phyloP scores from a whole-genome alignment of 1,140 invertebrate species.

The Streblospio benedicti region DNA sequence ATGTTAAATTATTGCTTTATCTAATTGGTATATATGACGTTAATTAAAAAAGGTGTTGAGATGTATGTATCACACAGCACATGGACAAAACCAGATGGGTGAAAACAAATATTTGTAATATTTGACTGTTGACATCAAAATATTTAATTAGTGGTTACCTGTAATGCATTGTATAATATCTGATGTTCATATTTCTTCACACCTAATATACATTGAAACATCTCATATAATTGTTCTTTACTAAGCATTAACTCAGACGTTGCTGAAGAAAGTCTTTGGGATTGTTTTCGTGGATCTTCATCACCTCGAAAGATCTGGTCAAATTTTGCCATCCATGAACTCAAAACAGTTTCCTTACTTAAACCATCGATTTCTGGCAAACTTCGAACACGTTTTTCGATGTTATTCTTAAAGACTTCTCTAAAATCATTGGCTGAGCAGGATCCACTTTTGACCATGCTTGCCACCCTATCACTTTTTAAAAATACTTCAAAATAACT shows the following conservation, averaged over 20 bases:
- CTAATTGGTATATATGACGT: no score
- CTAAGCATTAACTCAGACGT: constrained; percentile 47
- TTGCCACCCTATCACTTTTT: constrained; percentile 85
- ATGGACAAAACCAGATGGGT: no score
- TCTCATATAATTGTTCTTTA: constrained; percentile 76
- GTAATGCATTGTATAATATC: constrained; percentile 94
- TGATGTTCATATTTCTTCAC: constrained; percentile 99
- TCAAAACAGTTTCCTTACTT: constrained; percentile 97
- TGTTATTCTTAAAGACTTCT: constrained; percentile 95
- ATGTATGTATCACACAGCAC: no score
- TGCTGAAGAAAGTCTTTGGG: constrained; percentile 41
- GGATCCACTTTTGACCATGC: constrained; percentile 93
- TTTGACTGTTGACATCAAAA: no score
- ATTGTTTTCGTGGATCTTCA: constrained; percentile 40
- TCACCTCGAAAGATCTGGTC: constrained; percentile 93
- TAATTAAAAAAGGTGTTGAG: no score
- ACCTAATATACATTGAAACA: constrained; percentile 97
- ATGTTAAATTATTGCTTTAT: no score
- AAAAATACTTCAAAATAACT: constrained; percentile 96
- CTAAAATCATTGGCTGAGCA: constrained; percentile 97
- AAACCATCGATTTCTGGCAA: constrained; percentile 97
- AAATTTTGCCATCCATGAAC: constrained; percentile 99
- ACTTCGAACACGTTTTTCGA: constrained; percentile 91
- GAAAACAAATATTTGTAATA: no score
- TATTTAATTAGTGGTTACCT: no score